Conservation (phyloP, 1,140 invertebrate species). For the Drosophila seguyi region DNA sequence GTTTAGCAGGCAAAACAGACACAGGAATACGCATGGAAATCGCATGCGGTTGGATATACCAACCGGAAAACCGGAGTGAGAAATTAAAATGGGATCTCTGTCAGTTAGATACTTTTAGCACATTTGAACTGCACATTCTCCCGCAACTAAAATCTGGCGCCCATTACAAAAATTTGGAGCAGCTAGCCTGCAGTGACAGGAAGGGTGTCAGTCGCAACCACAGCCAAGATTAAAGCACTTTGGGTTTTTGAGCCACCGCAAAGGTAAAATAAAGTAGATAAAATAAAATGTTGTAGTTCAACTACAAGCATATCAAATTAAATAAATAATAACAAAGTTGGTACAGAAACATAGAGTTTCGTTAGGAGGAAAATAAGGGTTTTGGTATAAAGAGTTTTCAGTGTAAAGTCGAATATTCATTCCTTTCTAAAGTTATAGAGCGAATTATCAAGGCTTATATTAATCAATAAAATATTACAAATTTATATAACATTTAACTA, state of each 20-base stretch:
- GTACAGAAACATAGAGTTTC: too few relatives aligned
- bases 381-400: too few relatives aligned
- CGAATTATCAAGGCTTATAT: neutral
- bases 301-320: neutral
- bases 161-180: neutral
- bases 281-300: neutral
- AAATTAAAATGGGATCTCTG: constrained; percentile 40
- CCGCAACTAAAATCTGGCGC: constrained; percentile 6
- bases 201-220: neutral
- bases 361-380: fast-evolving
- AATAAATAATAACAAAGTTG: neutral
- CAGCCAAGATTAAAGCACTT: constrained; percentile 1
- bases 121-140: constrained; percentile 5
- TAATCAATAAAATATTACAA: neutral
- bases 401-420: neutral
- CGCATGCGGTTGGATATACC: constrained; percentile 25
- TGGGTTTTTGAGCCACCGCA: neutral
- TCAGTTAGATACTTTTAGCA: constrained; percentile 6
- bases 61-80: constrained; percentile 29
- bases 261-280: neutral
- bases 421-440: neutral
- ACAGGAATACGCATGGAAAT: constrained; percentile 37
- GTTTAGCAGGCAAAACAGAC: constrained; percentile 74
- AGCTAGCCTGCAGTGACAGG: neutral
- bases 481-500: neutral